Conservation (phyloP, 2,888 invertebrate species). For the Elmis aenea region DNA sequence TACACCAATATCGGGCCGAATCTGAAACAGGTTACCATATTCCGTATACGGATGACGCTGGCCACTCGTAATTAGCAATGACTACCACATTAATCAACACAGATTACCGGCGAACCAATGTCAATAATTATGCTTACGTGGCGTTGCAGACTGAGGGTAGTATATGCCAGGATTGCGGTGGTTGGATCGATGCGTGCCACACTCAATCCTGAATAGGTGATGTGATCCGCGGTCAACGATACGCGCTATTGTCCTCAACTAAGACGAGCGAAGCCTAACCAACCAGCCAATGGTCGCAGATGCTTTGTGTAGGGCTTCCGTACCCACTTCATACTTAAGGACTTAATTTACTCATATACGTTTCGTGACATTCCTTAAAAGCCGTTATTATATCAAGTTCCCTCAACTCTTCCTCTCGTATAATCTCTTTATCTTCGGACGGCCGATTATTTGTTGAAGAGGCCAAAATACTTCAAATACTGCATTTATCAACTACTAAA, state of each 20-base stretch:
- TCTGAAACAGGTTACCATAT: slow-evolving; percentile 3
- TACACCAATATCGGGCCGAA: slow-evolving; percentile 3
- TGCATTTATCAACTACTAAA: too few relatives aligned
- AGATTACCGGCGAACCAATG: slow-evolving; percentile 1
- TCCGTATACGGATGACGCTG: too few relatives aligned
- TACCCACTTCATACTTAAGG: too few relatives aligned
- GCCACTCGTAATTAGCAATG: not conserved
- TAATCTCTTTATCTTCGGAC: too few relatives aligned
- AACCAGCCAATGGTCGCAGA: slow-evolving; percentile 1
- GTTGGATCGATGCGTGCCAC: slow-evolving; percentile 4
- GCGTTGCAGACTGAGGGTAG: not conserved
- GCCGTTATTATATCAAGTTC: too few relatives aligned
- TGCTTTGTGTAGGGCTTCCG: slow-evolving; percentile 1
- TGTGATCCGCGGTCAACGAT: slow-evolving; percentile 6
- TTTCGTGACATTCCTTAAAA: too few relatives aligned
- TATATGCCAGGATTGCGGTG: slow-evolving; percentile 5
- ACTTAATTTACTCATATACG: too few relatives aligned
- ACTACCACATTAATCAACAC: slow-evolving; percentile 1
- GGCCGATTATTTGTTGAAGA: too few relatives aligned
- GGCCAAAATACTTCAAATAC: too few relatives aligned
- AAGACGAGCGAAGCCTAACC: slow-evolving; percentile 6
- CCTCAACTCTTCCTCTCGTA: too few relatives aligned
- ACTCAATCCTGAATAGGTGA: slow-evolving; percentile 7
- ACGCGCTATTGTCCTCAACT: slow-evolving; percentile 5
- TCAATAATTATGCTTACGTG: slow-evolving; percentile 1